Conservation (phyloP, 2,888 invertebrate genomes). For the Cerastis rubricosa region DNA sequence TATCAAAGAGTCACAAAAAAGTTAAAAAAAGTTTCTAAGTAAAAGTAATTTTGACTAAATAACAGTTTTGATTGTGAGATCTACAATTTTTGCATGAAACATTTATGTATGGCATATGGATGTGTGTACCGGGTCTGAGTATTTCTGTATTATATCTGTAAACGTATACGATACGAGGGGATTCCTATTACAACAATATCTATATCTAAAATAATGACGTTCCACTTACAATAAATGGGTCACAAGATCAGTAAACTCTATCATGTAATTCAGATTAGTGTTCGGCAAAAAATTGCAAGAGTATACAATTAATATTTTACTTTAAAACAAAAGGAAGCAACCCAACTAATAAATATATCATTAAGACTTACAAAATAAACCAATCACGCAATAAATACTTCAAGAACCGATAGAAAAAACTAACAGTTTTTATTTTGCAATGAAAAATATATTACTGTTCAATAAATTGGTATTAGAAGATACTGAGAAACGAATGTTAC, state of each 20-base stretch:
- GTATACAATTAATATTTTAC: background rate
- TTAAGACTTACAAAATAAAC: conserved; percentile 2
- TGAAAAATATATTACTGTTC: conserved; percentile 9
- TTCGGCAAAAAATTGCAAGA: background rate
- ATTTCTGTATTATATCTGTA: background rate
- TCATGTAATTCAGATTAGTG: background rate
- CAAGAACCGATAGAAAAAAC: background rate
- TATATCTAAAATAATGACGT: background rate
- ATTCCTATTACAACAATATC: background rate
- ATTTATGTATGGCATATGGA: no score
- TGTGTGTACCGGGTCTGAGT: no score
- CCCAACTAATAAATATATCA: conserved; percentile 1
- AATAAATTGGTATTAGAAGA: conserved; percentile 39
- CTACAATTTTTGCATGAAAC: no score
- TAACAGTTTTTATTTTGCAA: conserved; percentile 34
- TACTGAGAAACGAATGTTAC: conserved; percentile 22
- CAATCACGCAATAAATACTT: conserved; percentile 3
- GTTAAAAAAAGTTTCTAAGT: no score
- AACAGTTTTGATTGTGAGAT: no score
- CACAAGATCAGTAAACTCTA: background rate
- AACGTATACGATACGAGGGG: background rate
- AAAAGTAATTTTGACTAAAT: no score
- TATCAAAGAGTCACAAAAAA: no score
- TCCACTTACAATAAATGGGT: background rate
- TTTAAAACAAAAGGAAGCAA: background rate